A percentile compares a stretch with the other conserved stretches of the same genome.
These are phyloP conservation scores for Cordilura impudica DNA, from an alignment of 2,888 invertebrate species.

Conservation along the genomic window DNA sequence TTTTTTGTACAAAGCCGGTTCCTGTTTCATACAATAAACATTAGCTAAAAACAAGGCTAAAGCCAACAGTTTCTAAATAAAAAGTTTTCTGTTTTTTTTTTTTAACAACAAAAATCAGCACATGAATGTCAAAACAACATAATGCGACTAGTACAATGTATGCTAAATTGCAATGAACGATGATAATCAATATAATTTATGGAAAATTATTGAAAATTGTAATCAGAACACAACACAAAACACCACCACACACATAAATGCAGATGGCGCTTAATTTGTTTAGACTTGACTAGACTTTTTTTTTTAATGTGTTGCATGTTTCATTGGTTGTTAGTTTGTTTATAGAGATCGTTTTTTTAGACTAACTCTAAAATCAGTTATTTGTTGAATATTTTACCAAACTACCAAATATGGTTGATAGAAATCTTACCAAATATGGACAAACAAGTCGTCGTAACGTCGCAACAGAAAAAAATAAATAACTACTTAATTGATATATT, in stretches of 20 bases:
- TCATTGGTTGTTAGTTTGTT: background rate
- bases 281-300: background rate
- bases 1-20: constrained; percentile 48
- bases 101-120: background rate
- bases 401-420: constrained; percentile 52
- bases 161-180: too few species aligned
- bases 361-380: constrained; percentile 3
- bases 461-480: too few species aligned
- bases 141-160: too few species aligned
- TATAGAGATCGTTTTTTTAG: too few species aligned
- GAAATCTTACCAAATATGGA: constrained; percentile 55
- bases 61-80: too few species aligned
- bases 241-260: background rate
- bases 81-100: too few species aligned
- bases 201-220: constrained; percentile 4
- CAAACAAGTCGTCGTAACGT: constrained; percentile 30
- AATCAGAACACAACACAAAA: background rate
- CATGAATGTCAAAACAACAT: background rate
- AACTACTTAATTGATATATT: background rate
- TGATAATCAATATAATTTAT: constrained; percentile 18
- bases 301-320: too few species aligned
- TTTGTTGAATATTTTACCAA: constrained; percentile 29
- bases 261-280: constrained; percentile 53
- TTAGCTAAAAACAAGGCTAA: constrained; percentile 47
- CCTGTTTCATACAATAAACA: constrained; percentile 41